These are phyloP conservation scores for Tetheella fluctuosa DNA, from an alignment of 2,888 invertebrate genomes.

Conservation along the genomic window DNA sequence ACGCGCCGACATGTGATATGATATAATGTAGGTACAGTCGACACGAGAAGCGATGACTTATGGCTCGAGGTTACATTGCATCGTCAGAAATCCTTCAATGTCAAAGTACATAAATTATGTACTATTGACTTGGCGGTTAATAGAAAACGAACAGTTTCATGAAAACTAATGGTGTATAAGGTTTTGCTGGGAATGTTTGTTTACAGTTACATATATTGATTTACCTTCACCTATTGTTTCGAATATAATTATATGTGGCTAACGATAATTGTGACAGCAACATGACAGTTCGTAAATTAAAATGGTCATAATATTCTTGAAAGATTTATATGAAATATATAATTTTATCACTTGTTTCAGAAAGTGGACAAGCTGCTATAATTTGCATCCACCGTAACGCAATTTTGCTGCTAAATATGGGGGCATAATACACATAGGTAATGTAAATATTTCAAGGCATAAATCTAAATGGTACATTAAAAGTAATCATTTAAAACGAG, in stretches of 20 bases:
- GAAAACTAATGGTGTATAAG: slow-evolving; percentile 4
- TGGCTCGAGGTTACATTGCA: slow-evolving; percentile 10
- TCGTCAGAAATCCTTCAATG: slow-evolving; percentile 18
- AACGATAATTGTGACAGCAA: not conserved
- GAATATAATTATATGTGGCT: not conserved
- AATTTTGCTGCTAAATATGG: too few relatives aligned
- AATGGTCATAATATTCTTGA: not conserved
- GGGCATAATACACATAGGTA: too few relatives aligned
- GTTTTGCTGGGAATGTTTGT: not conserved
- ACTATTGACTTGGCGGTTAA: slow-evolving; percentile 24
- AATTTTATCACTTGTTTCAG: not conserved
- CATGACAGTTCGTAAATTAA: not conserved
- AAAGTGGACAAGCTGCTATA: too few relatives aligned
- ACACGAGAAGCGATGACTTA: slow-evolving; percentile 31
- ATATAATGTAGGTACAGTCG: slow-evolving; percentile 47
- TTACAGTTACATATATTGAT: slow-evolving; percentile 12
- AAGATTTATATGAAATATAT: not conserved
- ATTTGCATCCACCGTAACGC: too few relatives aligned
- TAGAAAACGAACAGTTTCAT: slow-evolving; percentile 11
- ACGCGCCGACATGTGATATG: slow-evolving; percentile 48
- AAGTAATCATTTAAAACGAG: slow-evolving; percentile 14
- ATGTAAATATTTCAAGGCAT: not conserved
- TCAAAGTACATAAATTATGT: slow-evolving; percentile 9
- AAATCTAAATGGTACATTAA: not conserved
- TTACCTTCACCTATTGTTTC: not conserved